These are phyloP conservation scores for Galerucella nymphaeae DNA, from an alignment of 2,888 invertebrate species.

Conservation along the genomic window DNA sequence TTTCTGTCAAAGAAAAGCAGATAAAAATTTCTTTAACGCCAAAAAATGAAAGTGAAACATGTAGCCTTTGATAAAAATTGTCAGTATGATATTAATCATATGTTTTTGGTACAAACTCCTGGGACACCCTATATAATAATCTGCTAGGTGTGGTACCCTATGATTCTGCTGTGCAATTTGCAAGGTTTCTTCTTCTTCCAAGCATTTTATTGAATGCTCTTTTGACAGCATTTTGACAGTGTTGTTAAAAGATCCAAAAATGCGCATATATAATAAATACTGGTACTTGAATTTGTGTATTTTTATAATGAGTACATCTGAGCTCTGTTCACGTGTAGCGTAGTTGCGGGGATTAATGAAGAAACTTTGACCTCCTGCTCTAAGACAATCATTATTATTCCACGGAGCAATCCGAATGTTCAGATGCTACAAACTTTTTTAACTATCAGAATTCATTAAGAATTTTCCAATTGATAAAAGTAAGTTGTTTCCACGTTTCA, in stretches of 20 bases:
- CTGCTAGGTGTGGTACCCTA: too few relatives aligned
- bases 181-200: too few relatives aligned
- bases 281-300: neutral
- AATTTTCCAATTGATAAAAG: constrained; percentile 65
- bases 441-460: constrained; percentile 66
- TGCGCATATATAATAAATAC: neutral
- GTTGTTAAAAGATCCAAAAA: too few relatives aligned
- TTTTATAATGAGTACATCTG: constrained; percentile 45
- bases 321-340: constrained; percentile 51
- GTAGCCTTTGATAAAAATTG: neutral
- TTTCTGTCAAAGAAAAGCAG: constrained; percentile 14
- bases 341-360: constrained; percentile 44
- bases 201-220: too few relatives aligned
- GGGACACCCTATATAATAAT: too few relatives aligned
- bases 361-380: constrained; percentile 60
- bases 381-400: constrained; percentile 64
- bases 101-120: too few relatives aligned
- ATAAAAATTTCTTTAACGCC: constrained; percentile 13
- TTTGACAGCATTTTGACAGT: too few relatives aligned
- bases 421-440: constrained; percentile 65
- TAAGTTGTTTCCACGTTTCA: constrained; percentile 65
- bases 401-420: constrained; percentile 62
- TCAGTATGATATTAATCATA: too few relatives aligned
- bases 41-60: constrained; percentile 8
- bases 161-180: too few relatives aligned